Evolutionary conservation across 2,113 vertebrate genomes (phyloP).

Genomic region (Seriola aureovittata): DNA sequence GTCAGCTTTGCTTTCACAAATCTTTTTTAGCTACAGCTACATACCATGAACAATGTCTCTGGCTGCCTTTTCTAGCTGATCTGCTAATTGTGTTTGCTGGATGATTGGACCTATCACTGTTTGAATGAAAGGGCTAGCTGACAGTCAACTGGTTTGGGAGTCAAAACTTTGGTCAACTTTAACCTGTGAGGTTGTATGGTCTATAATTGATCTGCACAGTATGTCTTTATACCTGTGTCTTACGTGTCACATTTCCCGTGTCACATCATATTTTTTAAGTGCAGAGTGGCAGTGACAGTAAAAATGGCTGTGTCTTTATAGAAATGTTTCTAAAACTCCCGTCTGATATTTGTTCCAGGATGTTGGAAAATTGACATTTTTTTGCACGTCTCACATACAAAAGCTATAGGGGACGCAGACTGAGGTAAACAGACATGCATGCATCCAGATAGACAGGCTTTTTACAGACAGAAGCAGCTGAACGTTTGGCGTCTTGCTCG

Average conservation of each 20-base stretch:
- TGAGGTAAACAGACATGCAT: neutral
- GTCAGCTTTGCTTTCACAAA: too few species aligned
- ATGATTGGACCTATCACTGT: neutral
- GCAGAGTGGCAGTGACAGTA: neutral
- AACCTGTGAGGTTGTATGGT: too few species aligned
- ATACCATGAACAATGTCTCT: too few species aligned
- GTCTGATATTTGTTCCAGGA: neutral
- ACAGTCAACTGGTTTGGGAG: neutral
- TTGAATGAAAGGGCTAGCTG: too few species aligned
- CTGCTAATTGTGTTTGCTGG: too few species aligned
- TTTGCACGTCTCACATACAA: neutral
- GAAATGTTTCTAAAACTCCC: neutral
- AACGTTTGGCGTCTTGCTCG: slow-evolving; percentile 25
- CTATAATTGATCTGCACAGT: neutral
- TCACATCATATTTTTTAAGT: neutral
- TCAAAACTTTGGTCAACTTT: neutral
- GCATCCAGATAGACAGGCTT: neutral
- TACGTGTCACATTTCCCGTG: too few species aligned
- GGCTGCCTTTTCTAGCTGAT: too few species aligned
- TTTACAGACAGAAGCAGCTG: slow-evolving; percentile 4
- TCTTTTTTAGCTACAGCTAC: too few species aligned
- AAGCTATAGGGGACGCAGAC: neutral
- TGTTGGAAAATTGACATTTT: neutral
- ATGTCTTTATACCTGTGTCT: neutral
- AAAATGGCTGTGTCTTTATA: neutral